Percentiles rank a stretch among this genome's conserved stretches.
Conservation (phyloP, 2,113 vertebrate genomes). For the Neofelis nebulosa region DNA sequence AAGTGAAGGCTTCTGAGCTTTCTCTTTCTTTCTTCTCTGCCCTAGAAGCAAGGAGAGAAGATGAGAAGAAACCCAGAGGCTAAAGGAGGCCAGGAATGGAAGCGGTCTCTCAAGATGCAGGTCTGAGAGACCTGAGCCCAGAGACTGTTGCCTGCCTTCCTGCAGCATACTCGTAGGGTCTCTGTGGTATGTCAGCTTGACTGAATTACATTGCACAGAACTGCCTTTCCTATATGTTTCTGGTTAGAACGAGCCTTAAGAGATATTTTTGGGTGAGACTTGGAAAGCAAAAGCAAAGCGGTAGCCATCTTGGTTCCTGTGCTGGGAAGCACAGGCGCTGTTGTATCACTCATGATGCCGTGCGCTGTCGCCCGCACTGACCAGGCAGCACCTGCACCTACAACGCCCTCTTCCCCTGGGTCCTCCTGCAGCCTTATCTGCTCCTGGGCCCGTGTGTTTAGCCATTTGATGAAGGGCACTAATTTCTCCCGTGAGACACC, state of each 20-base stretch:
- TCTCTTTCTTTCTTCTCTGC: not conserved
- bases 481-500: not conserved
- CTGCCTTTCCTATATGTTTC: not conserved
- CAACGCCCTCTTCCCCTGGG: fast-evolving
- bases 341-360: not conserved
- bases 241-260: not conserved
- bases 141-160: not conserved
- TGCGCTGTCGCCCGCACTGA: not conserved
- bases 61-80: not conserved
- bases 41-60: not conserved
- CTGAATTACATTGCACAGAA: not conserved
- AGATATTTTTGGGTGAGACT: not conserved
- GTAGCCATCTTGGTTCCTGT: not conserved
- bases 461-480: not conserved
- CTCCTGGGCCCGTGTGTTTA: not conserved
- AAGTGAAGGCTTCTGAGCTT: not conserved
- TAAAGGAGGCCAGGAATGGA: not conserved
- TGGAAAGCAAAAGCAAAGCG: not conserved
- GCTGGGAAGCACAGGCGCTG: fast-evolving
- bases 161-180: fast-evolving
- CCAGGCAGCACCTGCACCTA: not conserved
- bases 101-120: not conserved
- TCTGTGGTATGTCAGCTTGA: not conserved
- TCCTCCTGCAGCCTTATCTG: not conserved
- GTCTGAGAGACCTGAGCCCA: not conserved